Conservation (phyloP, 2,888 invertebrate genomes). For the Bibio marci region DNA sequence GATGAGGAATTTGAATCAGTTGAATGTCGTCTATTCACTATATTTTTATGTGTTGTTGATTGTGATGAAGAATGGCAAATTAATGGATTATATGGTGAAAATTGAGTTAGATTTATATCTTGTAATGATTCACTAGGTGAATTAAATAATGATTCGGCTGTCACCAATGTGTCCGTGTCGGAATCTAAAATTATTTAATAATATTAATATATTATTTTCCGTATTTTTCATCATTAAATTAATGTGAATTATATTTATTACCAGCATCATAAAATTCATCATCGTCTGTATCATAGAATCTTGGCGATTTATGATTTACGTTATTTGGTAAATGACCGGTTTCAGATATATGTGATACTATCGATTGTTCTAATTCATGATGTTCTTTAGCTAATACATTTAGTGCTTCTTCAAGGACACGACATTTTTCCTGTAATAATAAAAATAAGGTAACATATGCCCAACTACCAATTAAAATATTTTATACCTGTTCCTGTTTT, state of each 20-base stretch:
- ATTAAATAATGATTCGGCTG: constrained; percentile 16
- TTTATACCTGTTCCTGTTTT: constrained; percentile 11
- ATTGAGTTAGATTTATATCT: constrained; percentile 8
- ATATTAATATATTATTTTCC: background rate
- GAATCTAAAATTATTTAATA: constrained; percentile 23
- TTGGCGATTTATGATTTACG: constrained; percentile 16
- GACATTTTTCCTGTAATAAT: constrained; percentile 33
- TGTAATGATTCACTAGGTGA: constrained; percentile 12
- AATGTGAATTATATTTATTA: constrained; percentile 8
- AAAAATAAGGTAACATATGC: background rate
- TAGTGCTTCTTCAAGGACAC: constrained; percentile 47
- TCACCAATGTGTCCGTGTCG: constrained; percentile 27
- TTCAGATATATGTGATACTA: constrained; percentile 36
- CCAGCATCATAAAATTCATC: constrained; percentile 28
- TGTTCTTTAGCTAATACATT: constrained; percentile 49
- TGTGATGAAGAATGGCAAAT: constrained; percentile 3
- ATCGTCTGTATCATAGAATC: constrained; percentile 24
- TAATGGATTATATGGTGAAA: constrained; percentile 9
- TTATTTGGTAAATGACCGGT: constrained; percentile 9
- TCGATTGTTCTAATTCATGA: constrained; percentile 46
- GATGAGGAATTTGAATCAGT: constrained; percentile 10
- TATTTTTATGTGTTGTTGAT: constrained; percentile 3
- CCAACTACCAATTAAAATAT: constrained; percentile 29
- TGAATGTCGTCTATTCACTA: constrained; percentile 8
- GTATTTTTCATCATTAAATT: too few relatives aligned